phyloP scores from a whole-genome alignment of 1,140 invertebrate species.

The Dinoponera quadriceps region DNA sequence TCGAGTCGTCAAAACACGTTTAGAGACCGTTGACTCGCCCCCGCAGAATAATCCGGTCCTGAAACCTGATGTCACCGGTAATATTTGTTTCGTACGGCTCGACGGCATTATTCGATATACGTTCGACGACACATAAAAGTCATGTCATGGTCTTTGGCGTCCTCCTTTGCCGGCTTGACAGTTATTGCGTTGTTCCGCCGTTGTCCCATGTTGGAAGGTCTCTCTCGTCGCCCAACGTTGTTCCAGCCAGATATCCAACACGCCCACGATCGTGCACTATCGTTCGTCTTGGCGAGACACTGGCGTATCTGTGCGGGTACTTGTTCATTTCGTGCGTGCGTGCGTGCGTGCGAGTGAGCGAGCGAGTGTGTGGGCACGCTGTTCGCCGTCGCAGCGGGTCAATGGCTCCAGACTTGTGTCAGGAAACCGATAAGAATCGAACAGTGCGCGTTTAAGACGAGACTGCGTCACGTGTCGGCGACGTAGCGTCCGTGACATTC shows the following conservation, averaged over 20 bases:
- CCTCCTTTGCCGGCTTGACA: constrained; percentile 5
- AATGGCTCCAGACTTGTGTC: constrained; percentile 46
- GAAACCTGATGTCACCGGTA: constrained; percentile 1
- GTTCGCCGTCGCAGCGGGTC: constrained; percentile 52
- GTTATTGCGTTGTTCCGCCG: constrained; percentile 55
- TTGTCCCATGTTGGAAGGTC: constrained; percentile 13
- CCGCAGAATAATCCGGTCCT: not conserved
- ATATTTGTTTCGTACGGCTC: constrained; percentile 14
- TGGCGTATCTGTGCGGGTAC: constrained; percentile 4
- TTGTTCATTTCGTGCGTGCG: not conserved
- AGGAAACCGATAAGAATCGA: constrained; percentile 65
- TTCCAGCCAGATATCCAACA: constrained; percentile 15
- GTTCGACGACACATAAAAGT: constrained; percentile 48
- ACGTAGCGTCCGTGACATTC: constrained; percentile 55
- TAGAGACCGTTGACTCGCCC: not conserved
- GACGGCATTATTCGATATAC: constrained; percentile 20
- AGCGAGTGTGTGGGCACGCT: not conserved
- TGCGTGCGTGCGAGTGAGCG: not conserved
- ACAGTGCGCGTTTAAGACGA: constrained; percentile 46
- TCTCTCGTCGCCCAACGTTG: not conserved
- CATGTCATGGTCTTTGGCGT: constrained; percentile 32
- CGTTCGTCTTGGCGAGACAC: constrained; percentile 32
- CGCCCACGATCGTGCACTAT: constrained; percentile 49
- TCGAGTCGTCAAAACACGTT: not conserved
- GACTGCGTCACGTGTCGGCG: constrained; percentile 41